Evolutionary conservation across 2,797 vertebrate species (phyloP).

Genomic region (Scleropages formosus): DNA sequence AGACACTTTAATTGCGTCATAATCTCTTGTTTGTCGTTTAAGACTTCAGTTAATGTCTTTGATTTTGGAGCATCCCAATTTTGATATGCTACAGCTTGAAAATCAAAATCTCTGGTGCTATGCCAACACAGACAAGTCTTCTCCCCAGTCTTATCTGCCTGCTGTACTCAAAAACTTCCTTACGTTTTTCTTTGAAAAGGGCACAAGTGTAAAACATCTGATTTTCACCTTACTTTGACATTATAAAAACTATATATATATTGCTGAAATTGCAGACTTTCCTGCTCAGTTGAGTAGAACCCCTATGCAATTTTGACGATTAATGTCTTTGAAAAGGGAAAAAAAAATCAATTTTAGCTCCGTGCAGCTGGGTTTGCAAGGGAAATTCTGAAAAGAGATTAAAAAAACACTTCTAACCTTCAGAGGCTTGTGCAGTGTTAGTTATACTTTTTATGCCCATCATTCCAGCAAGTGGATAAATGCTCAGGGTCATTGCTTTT

Average conservation of each 20-base stretch:
- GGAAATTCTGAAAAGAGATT: slow-evolving; percentile 34
- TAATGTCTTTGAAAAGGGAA: slow-evolving; percentile 16
- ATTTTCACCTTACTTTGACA: neutral
- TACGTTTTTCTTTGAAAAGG: neutral
- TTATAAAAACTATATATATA: neutral
- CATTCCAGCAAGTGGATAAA: slow-evolving; percentile 33
- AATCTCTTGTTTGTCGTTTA: slow-evolving; percentile 5
- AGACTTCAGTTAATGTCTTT: too few species aligned
- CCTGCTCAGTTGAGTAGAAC: slow-evolving; percentile 30
- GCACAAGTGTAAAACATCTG: neutral
- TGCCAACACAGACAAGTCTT: neutral
- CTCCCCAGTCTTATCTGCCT: neutral
- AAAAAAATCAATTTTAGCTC: slow-evolving; percentile 37
- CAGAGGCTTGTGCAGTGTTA: slow-evolving; percentile 26
- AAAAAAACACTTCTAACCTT: slow-evolving; percentile 19
- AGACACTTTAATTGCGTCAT: neutral
- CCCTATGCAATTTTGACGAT: slow-evolving; percentile 13
- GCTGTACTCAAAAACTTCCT: neutral
- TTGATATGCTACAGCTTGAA: neutral
- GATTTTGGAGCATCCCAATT: neutral
- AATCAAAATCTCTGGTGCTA: neutral
- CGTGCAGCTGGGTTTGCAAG: slow-evolving; percentile 37
- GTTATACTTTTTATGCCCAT: slow-evolving; percentile 34
- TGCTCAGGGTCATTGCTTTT: slow-evolving; percentile 39
- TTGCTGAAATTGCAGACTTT: slow-evolving; percentile 29